These are phyloP conservation scores for Muschampia plurimacula DNA, from an alignment of 2,888 invertebrate genomes.

Conservation along the genomic window DNA sequence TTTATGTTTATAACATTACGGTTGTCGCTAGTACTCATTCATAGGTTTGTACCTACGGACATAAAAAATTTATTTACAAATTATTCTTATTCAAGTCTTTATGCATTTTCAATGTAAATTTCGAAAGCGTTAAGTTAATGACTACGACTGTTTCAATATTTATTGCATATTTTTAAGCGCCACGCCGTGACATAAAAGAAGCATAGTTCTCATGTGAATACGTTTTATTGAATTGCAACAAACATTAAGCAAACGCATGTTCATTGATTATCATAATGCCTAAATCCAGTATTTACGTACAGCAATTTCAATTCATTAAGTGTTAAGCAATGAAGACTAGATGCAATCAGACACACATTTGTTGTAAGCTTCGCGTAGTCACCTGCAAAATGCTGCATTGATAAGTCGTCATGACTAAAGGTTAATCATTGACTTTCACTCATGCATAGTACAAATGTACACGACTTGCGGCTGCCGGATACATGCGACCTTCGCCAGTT, in stretches of 20 bases:
- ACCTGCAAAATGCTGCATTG: conserved; percentile 33
- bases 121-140: background rate
- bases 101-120: too few relatives aligned
- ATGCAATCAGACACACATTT: conserved; percentile 16
- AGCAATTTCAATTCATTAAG: background rate
- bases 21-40: too few relatives aligned
- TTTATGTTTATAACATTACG: too few relatives aligned
- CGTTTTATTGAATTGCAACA: conserved; percentile 22
- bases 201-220: conserved; percentile 8
- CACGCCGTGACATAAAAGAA: background rate
- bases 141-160: background rate
- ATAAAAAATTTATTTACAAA: too few relatives aligned
- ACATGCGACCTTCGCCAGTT: conserved; percentile 74
- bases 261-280: conserved; percentile 13
- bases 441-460: conserved; percentile 37
- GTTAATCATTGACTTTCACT: conserved; percentile 62
- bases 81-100: too few relatives aligned
- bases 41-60: too few relatives aligned
- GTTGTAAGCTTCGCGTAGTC: background rate
- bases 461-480: conserved; percentile 59
- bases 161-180: background rate
- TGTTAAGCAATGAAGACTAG: conserved; percentile 9
- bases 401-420: conserved; percentile 57
- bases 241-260: conserved; percentile 15
- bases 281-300: conserved; percentile 15